Percentiles rank a stretch among this genome's conserved stretches.
Evolutionary conservation across 2,797 vertebrate species (phyloP).

Genomic region (Chiroxiphia lanceolata): DNA sequence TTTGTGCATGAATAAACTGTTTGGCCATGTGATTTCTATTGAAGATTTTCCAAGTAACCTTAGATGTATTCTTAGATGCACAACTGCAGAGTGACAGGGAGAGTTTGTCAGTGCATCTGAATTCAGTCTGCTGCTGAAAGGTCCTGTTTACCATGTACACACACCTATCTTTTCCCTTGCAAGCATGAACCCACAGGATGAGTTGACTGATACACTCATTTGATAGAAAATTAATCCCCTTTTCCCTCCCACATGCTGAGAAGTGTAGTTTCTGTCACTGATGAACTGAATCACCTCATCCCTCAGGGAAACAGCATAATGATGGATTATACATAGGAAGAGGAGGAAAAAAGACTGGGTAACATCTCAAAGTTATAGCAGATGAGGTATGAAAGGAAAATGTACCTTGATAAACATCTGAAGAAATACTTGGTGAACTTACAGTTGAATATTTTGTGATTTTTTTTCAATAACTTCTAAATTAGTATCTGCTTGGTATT

Average conservation of each 20-base stretch:
- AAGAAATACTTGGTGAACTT: not conserved
- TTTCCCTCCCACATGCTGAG: not conserved
- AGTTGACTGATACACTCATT: not conserved
- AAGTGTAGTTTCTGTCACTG: not conserved
- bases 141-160: not conserved
- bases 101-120: not conserved
- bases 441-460: not conserved
- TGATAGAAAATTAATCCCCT: not conserved
- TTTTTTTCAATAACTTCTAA: not conserved
- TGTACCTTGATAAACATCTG: not conserved
- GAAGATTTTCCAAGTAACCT: not conserved
- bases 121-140: not conserved
- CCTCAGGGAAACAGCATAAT: not conserved
- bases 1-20: not conserved
- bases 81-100: not conserved
- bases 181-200: not conserved
- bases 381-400: not conserved
- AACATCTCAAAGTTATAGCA: not conserved
- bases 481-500: not conserved
- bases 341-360: not conserved
- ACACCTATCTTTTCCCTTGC: not conserved
- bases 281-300: not conserved
- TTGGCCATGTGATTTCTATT: not conserved
- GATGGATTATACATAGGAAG: not conserved
- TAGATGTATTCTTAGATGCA: not conserved